Conservation (phyloP, 2,888 invertebrate genomes). For the Mesorhabditis sp. region DNA sequence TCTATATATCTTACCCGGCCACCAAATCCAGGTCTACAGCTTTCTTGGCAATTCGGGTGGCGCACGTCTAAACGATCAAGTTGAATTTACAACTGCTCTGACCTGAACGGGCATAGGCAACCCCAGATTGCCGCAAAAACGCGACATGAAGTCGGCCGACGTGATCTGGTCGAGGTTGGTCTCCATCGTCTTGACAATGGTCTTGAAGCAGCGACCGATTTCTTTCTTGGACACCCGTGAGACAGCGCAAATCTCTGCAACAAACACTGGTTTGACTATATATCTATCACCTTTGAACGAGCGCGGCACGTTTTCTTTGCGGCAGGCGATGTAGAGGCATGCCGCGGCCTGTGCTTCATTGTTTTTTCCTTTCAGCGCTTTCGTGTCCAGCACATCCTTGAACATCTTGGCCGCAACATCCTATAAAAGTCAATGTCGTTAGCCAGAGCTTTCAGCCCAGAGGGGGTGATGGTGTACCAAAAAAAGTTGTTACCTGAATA, state of each 20-base stretch:
- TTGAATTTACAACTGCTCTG: not conserved
- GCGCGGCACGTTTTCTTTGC: conserved; percentile 95
- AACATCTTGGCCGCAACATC: conserved; percentile 93
- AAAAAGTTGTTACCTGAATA: conserved; percentile 69
- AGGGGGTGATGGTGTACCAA: not conserved
- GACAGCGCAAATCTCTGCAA: conserved; percentile 88
- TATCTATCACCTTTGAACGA: conserved; percentile 73
- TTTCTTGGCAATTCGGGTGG: conserved; percentile 90
- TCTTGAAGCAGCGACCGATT: conserved; percentile 90
- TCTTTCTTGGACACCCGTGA: conserved; percentile 94
- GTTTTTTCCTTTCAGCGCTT: conserved; percentile 51
- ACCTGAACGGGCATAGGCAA: conserved; percentile 63
- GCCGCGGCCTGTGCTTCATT: conserved; percentile 79
- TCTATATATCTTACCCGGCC: conserved; percentile 69
- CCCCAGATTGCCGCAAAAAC: conserved; percentile 88
- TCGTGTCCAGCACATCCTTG: conserved; percentile 70
- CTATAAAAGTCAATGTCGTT: conserved; percentile 49
- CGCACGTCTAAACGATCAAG: conserved; percentile 66
- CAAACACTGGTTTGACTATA: not conserved
- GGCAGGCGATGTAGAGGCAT: conserved; percentile 94
- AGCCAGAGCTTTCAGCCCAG: not conserved
- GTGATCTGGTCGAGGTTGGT: conserved; percentile 95
- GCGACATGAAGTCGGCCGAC: conserved; percentile 89
- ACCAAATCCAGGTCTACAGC: conserved; percentile 95
- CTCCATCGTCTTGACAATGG: conserved; percentile 89